A percentile compares a stretch with the other conserved stretches of the same genome.
These are phyloP conservation scores for Apis laboriosa DNA, from an alignment of 1,140 invertebrate species.

Conservation along the genomic window DNA sequence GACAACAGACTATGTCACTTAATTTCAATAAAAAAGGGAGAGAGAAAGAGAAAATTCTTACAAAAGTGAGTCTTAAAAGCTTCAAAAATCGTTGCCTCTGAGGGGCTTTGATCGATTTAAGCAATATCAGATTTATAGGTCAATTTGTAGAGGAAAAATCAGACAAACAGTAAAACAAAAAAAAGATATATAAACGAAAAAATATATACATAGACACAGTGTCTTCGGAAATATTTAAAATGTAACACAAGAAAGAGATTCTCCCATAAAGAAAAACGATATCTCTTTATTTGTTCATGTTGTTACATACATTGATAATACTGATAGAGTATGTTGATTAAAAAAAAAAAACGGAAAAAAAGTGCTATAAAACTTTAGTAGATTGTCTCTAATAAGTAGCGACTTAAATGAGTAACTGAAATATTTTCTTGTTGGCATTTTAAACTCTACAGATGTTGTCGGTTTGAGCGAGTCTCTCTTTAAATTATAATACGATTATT, in stretches of 20 bases:
- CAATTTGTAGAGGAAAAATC: constrained; percentile 77
- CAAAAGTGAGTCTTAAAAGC: constrained; percentile 56
- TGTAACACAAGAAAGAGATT: constrained; percentile 14
- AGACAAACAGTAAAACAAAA: constrained; percentile 59
- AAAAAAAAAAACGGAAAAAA: constrained; percentile 37
- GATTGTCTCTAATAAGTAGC: constrained; percentile 70
- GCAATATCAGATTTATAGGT: constrained; percentile 81
- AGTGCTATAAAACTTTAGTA: constrained; percentile 75
- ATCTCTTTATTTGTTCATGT: constrained; percentile 70
- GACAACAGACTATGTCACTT: constrained; percentile 30
- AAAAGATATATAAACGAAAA: not conserved
- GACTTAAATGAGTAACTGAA: constrained; percentile 66
- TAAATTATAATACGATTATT: constrained; percentile 43
- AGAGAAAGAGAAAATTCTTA: constrained; percentile 51
- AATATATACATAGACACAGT: constrained; percentile 18
- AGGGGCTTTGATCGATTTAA: constrained; percentile 80
- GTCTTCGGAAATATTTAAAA: constrained; percentile 10
- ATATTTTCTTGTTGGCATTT: constrained; percentile 79
- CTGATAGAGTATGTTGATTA: constrained; percentile 65
- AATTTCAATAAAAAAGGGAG: not conserved
- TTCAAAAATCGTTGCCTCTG: constrained; percentile 77
- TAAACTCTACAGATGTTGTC: constrained; percentile 73
- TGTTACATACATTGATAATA: constrained; percentile 77
- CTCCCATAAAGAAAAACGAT: constrained; percentile 1
- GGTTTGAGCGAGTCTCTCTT: constrained; percentile 70